A percentile compares a stretch with the other conserved stretches of the same genome.
Conservation (phyloP, 2,797 vertebrate species). For the Peromyscus melanophrys region DNA sequence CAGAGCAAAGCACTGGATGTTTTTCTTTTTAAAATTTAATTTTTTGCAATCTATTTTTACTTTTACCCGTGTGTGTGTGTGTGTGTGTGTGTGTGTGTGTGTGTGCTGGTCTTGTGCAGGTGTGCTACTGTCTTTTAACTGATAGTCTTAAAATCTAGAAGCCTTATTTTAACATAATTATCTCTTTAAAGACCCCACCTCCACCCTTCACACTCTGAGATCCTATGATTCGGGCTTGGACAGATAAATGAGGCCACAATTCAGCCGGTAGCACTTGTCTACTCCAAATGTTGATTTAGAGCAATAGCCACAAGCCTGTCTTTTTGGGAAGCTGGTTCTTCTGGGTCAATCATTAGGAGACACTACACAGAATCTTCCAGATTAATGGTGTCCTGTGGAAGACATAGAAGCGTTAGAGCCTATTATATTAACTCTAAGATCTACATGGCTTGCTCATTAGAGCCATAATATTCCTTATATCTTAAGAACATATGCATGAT, state of each 20-base stretch:
- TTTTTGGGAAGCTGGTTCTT: constrained; percentile 18
- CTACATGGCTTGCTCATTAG: not conserved
- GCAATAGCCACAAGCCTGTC: not conserved
- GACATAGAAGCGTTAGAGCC: not conserved
- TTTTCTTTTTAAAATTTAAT: not conserved
- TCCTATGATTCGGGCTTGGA: not conserved
- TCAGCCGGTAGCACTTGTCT: not conserved
- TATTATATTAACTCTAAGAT: not conserved
- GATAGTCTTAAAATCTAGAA: constrained; percentile 15
- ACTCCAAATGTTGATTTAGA: constrained; percentile 51
- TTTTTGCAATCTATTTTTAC: not conserved
- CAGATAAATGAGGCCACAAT: not conserved
- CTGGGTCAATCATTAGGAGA: constrained; percentile 12
- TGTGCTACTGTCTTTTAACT: not conserved
- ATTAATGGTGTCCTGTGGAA: not conserved
- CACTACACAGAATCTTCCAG: not conserved
- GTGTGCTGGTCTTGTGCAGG: not conserved
- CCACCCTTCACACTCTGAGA: not conserved
- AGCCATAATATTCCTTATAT: not conserved
- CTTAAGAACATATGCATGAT: constrained; percentile 29
- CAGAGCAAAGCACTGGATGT: not conserved
- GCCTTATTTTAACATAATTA: not conserved
- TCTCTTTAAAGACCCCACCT: not conserved
- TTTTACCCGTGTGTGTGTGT: not conserved
- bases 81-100: no score